Conservation (phyloP, 2,888 invertebrate genomes). For the Andrena minutula region DNA sequence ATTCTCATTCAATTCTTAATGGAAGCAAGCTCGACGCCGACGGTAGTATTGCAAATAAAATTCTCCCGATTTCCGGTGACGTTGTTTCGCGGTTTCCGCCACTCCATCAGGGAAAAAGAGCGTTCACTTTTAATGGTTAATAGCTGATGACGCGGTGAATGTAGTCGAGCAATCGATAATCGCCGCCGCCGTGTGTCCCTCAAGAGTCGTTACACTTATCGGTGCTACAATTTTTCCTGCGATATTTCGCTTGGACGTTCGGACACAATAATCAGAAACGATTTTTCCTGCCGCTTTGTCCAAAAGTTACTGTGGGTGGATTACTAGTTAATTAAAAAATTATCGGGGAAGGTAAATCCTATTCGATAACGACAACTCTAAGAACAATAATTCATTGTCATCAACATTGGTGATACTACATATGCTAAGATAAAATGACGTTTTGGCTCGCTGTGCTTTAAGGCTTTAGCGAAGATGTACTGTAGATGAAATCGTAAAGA, state of each 20-base stretch:
- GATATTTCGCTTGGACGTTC: constrained; percentile 24
- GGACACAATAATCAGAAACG: constrained; percentile 16
- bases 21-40: background rate
- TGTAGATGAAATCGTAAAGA: background rate
- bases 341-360: constrained; percentile 8
- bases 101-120: constrained; percentile 34
- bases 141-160: constrained; percentile 74
- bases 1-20: constrained; percentile 19
- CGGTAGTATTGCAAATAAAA: constrained; percentile 21
- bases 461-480: background rate
- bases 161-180: constrained; percentile 76
- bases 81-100: constrained; percentile 29
- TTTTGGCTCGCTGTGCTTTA: background rate
- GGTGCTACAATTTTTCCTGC: constrained; percentile 39
- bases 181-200: constrained; percentile 49
- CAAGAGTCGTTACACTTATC: constrained; percentile 57
- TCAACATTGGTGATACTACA: background rate
- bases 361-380: background rate
- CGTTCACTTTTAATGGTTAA: constrained; percentile 79
- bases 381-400: background rate
- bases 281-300: constrained; percentile 2
- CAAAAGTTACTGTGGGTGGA: background rate
- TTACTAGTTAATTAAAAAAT: background rate
- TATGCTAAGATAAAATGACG: constrained; percentile 4
- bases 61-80: constrained; percentile 22